These are phyloP conservation scores for Drosophila orosa DNA, from an alignment of 1,140 invertebrate genomes.

Conservation along the genomic window DNA sequence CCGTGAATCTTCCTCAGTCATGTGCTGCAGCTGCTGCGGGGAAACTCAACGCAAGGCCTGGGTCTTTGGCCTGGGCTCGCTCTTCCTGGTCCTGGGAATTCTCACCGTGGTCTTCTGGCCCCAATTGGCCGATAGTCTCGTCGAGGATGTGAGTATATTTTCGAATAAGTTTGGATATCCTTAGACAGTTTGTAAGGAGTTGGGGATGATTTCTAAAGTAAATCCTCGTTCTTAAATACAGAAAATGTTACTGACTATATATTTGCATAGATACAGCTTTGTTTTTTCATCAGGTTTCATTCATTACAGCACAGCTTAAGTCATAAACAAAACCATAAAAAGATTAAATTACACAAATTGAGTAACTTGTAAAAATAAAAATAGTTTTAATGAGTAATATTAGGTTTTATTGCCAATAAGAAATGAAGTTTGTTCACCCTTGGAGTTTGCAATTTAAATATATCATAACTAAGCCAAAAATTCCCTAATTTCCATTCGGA, in stretches of 20 bases:
- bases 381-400: too few relatives aligned
- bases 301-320: neutral
- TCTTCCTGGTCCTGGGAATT: constrained; percentile 60
- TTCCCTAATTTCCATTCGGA: neutral
- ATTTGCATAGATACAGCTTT: neutral
- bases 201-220: neutral
- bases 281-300: neutral
- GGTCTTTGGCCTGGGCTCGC: constrained; percentile 75
- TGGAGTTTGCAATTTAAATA: neutral
- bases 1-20: constrained; percentile 28
- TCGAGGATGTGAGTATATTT: constrained; percentile 63
- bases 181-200: too few relatives aligned
- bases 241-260: neutral
- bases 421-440: neutral
- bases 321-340: too few relatives aligned
- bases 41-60: constrained; percentile 78
- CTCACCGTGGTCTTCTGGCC: constrained; percentile 70
- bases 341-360: neutral
- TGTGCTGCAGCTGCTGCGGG: constrained; percentile 80
- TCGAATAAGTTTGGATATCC: neutral
- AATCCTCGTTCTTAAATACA: neutral
- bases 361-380: neutral
- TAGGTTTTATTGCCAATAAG: neutral
- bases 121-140: constrained; percentile 48
- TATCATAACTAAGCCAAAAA: neutral